Evolutionary conservation across 2,888 invertebrate species (phyloP), one percentile per base, ranked within the genome.

Genomic region (Cecidostiba fungosa): DNA sequence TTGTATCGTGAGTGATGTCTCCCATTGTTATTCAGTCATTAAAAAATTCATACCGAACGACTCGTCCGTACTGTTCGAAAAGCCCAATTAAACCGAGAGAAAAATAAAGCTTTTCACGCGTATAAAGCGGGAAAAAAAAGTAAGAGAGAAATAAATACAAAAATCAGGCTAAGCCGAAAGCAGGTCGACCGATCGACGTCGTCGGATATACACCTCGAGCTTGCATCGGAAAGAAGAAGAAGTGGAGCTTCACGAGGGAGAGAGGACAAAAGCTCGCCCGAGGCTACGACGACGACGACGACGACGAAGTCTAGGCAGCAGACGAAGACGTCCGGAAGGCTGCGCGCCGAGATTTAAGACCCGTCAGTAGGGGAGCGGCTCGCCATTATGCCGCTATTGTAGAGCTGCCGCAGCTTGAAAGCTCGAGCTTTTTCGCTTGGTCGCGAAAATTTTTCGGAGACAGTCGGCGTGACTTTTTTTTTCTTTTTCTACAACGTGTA

Each of bases 311-410:
- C 62, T 14, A 62, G n/a, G 70, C 70, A 3, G 43, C 12, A 10
- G 36, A 47, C 19, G 23, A 43, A 1, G 69, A 10, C 69, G 32
- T 10, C 79, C 54, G 79, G 78, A 79, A 79, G 78, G 78, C 70
- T 36, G 66, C 39, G 32, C 19, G 23, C 19, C 66, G 23, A 23
- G 79, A 70, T 70, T 50, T 50, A 50, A 70, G 70, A 39, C 70
- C 4, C 54, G 26, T 59, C 32, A 43, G 43, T 10, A 12, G 43
- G 32, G 32, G 32, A 3, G 32, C 10, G 19, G 36, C 59, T 36
- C 62, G 82, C 82, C 70, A 82, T 82, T 82, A 82, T 50, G 36
- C 50, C 36, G 36, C 82, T 82, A 82, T 82, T 82, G 82, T 82
- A 36, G 54, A 36, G 26, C 29, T 16, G 19, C 19, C 36, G 29